Percentiles rank a stretch among this genome's conserved stretches.
Evolutionary conservation across 2,113 vertebrate species (phyloP).

Genomic region (Rhabdornis inornatus): DNA sequence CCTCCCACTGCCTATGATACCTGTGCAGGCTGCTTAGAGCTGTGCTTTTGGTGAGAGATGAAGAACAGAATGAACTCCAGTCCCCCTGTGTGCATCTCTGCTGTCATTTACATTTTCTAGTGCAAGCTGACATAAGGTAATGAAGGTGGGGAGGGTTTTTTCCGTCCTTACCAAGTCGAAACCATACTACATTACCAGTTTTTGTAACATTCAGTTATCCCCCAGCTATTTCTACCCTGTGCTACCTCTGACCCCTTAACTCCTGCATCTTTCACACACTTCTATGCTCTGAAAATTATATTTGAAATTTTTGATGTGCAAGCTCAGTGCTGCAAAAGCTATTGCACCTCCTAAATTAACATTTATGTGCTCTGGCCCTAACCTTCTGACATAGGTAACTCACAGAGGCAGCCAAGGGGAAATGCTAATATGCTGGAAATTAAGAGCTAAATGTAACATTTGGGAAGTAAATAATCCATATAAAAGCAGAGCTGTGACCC

Average conservation of each 20-base stretch:
- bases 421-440: background rate
- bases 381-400: background rate
- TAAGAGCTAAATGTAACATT: background rate
- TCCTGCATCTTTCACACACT: background rate
- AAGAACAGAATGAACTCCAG: background rate
- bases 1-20: background rate
- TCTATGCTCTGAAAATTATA: background rate
- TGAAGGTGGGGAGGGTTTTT: background rate
- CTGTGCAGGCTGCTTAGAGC: background rate
- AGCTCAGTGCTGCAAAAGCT: background rate
- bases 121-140: background rate
- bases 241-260: background rate
- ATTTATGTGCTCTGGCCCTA: background rate
- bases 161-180: background rate
- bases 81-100: background rate
- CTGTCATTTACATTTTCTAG: background rate
- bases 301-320: background rate
- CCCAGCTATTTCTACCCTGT: background rate
- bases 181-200: rapidly evolving
- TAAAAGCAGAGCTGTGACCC: background rate
- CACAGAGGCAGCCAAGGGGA: background rate
- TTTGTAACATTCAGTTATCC: background rate
- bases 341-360: background rate
- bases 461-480: background rate
- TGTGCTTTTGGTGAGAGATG: background rate